Evolutionary conservation across 2,888 invertebrate genomes (phyloP).

Genomic region (Habroteleia sp.): DNA sequence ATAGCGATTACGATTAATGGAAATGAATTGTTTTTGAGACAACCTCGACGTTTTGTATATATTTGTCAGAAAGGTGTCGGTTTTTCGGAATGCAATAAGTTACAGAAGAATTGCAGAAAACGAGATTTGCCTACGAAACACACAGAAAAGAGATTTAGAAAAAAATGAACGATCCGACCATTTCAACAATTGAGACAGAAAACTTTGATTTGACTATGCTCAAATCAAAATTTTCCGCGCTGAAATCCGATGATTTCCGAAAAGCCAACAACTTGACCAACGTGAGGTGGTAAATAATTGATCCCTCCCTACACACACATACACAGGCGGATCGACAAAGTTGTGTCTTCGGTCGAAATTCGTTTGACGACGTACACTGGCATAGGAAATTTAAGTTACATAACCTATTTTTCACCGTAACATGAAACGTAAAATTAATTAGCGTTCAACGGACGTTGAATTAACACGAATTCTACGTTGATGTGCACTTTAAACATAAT

Average conservation of each 20-base stretch:
- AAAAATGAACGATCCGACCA: neutral
- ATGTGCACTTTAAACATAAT: no score
- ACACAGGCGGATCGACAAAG: constrained; percentile 9
- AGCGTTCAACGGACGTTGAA: no score
- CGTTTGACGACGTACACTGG: no score
- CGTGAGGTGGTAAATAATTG: constrained; percentile 44
- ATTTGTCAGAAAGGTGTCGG: constrained; percentile 66
- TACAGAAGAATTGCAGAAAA: neutral
- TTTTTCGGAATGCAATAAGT: constrained; percentile 50
- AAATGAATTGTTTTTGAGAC: constrained; percentile 75
- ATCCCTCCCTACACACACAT: no score
- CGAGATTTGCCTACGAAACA: no score
- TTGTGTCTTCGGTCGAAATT: constrained; percentile 1
- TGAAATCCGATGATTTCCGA: constrained; percentile 9
- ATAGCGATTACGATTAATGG: constrained; percentile 72
- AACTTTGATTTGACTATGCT: neutral
- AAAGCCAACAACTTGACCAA: constrained; percentile 53
- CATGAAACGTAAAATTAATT: no score
- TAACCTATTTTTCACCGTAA: no score
- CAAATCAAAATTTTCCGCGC: neutral
- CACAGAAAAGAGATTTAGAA: no score
- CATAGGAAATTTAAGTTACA: no score
- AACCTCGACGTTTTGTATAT: constrained; percentile 73
- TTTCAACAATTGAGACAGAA: neutral
- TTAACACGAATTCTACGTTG: no score